Percentiles rank a stretch among this genome's conserved stretches.
Conservation (phyloP, 2,113 vertebrate species). For the Vulpes ferrilata region DNA sequence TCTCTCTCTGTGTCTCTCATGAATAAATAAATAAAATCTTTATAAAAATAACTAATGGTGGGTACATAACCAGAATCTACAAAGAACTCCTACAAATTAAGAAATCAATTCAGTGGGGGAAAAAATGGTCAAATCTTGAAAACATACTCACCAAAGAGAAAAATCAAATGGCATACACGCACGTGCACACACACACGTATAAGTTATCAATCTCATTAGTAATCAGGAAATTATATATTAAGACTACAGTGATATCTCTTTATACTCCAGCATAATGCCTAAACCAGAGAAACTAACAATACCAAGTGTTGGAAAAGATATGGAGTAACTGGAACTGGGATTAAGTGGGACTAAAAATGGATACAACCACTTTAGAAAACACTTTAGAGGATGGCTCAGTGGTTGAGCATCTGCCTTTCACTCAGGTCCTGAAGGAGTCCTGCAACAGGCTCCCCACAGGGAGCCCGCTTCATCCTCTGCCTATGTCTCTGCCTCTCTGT, state of each 20-base stretch:
- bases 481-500: too few species aligned
- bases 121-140: not conserved
- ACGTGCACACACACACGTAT: not conserved
- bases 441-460: too few species aligned
- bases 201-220: not conserved
- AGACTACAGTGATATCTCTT: not conserved
- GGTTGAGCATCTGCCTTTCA: too few species aligned
- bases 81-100: not conserved
- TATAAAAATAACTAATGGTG: not conserved
- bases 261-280: not conserved
- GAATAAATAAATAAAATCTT: too few species aligned
- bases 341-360: not conserved
- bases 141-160: not conserved
- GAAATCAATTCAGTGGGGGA: not conserved
- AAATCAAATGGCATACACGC: not conserved
- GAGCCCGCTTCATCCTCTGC: too few species aligned
- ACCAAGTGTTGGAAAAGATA: not conserved
- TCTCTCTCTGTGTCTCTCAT: too few species aligned
- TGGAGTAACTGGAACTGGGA: not conserved
- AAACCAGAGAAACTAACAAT: not conserved
- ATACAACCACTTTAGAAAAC: not conserved
- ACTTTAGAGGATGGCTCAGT: not conserved
- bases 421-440: too few species aligned
- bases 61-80: not conserved
- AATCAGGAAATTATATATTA: not conserved